Evolutionary conservation across 2,797 vertebrate species (phyloP).

Genomic region (Chiroxiphia lanceolata): DNA sequence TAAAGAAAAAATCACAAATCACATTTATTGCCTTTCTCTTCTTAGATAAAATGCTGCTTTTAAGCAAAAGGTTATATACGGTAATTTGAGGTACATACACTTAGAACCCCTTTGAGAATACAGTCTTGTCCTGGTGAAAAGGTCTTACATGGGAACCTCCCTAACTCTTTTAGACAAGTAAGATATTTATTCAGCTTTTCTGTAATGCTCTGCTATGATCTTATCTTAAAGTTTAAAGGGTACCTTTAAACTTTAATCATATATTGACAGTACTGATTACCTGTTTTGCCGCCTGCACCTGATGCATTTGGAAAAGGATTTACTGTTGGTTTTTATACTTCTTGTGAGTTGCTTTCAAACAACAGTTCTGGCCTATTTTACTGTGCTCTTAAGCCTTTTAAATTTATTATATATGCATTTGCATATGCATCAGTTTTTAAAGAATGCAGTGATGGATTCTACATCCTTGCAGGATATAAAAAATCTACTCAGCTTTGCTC

Average conservation of each 20-base stretch:
- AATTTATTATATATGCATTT: not conserved
- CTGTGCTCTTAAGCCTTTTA: not conserved
- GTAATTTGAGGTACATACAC: not conserved
- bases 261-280: not conserved
- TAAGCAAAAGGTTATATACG: not conserved
- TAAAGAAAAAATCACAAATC: not conserved
- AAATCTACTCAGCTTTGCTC: not conserved
- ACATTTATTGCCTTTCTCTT: not conserved
- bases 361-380: not conserved
- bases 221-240: not conserved
- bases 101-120: not conserved
- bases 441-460: not conserved
- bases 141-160: not conserved
- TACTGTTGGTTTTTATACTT: not conserved
- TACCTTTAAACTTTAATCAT: not conserved
- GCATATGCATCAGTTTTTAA: not conserved
- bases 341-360: not conserved
- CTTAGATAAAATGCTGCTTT: not conserved
- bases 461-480: not conserved
- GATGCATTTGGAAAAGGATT: not conserved
- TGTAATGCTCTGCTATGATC: not conserved
- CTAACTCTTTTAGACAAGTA: not conserved
- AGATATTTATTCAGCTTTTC: slow-evolving; percentile 1
- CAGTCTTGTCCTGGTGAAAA: not conserved
- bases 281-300: not conserved